Evolutionary conservation across 2,888 invertebrate species (phyloP), one percentile per base, ranked within the genome.

Genomic region (Lissocephala sabroskyi): DNA sequence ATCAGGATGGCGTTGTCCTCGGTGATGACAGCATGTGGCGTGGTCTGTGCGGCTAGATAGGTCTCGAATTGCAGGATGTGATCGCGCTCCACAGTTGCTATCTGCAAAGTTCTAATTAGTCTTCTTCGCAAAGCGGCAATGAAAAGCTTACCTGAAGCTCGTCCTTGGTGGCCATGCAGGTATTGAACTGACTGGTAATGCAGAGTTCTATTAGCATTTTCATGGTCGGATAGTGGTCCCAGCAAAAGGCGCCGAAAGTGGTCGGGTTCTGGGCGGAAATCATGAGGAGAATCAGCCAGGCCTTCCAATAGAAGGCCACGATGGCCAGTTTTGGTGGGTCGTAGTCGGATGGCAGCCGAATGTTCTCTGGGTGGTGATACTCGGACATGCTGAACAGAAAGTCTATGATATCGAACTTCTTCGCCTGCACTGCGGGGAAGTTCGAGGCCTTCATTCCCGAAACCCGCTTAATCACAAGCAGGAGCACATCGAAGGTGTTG

Each of bases 171-270:
- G 89, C 86, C 57, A 90, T 88, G 33, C 89, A 88, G 41, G 86
- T 87, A 40, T 74, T 71, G 49, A 84, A 81, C 51, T 85, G 85
- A 91, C 94, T 95, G 7, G 97, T 98, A 80, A 98, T 98, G 73
- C 96, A 95, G 91, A 96, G 96, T 86, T 98, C 97, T 89, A 98
- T 96, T 59, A 98, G 87, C 73, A 92, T 91, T 56, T 94, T 88
- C 59, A 98, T 88, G 41, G 94, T 97, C 13, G 97, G 96, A 86
- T 97, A 98, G 63, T 92, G 91, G 68, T 91, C 90, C 91, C 97
- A 97, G 28, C 94, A 95, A 45, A 92, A 87, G 60, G 90, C 90
- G 9, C 97, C 97, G 85, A 97, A 93, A 10, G 90, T 89, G 0
- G 89, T 86, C 0, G 98, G 96, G 88, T 97, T 98, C 85, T 97